phyloP scores from a whole-genome alignment of 1,140 invertebrate species.

The Rhopalosiphum padi region DNA sequence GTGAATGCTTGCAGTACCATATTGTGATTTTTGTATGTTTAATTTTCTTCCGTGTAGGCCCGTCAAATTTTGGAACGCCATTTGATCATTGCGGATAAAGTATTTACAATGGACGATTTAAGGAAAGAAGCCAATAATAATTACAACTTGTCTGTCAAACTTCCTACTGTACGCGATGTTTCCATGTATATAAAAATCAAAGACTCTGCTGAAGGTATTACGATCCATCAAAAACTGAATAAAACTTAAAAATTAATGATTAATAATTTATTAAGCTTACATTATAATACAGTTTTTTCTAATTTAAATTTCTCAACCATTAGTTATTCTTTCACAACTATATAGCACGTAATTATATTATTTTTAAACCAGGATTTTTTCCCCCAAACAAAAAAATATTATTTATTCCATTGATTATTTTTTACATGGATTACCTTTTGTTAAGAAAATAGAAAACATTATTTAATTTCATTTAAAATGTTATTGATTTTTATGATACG shows the following conservation, averaged over 20 bases:
- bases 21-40: conserved; percentile 7
- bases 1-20: not conserved
- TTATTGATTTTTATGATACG: not conserved
- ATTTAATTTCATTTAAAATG: not conserved
- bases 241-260: not conserved
- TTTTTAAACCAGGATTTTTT: not conserved
- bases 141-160: conserved; percentile 64
- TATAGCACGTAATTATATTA: not conserved
- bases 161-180: conserved; percentile 75
- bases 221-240: not conserved
- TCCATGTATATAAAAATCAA: conserved; percentile 64
- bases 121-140: conserved; percentile 70
- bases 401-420: not conserved
- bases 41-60: conserved; percentile 66
- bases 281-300: conserved; percentile 1
- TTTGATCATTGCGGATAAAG: conserved; percentile 74
- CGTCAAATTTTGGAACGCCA: conserved; percentile 83
- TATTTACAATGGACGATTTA: conserved; percentile 80
- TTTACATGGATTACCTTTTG: not conserved
- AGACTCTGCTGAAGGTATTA: not conserved
- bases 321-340: not conserved
- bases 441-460: not conserved
- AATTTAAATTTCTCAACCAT: not conserved
- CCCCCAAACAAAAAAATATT: not conserved
- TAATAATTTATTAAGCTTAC: not conserved